Evolutionary conservation across 2,797 vertebrate genomes (phyloP), one percentile per base, ranked within the genome.

Genomic region (Bufotes viridis): DNA sequence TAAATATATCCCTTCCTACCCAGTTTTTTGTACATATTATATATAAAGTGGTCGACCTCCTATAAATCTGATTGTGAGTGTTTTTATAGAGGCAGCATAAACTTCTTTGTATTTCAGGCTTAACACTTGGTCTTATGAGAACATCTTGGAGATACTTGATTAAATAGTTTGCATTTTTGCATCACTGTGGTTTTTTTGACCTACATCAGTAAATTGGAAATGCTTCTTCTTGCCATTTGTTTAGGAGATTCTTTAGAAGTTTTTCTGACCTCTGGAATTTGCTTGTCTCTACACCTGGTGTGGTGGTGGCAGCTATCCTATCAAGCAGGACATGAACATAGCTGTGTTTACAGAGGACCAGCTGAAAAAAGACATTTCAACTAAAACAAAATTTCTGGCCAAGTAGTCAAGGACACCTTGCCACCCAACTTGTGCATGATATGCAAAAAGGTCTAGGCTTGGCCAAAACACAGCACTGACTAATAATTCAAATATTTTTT

Each of bases 21-120:
- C 42, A 3, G 42, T 42, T 5, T 42, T 42, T 42, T 42, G 42
- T 42, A 42, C 42, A 42, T 42, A 42, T 42, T 42, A 42, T 42
- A 42, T 42, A 42, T 42, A 42, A 42, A 42, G 42, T 42, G 6
- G 42, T 7, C 3, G 0, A 61, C 7, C 60, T 22, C 9, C 20
- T 22, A 20, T 61, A 61, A 61, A 18, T 5, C 60, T 20, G 60
- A 61, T 5, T 60, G 58, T 1, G 8, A 75, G 9, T 95, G 94
- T 34, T 95, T 26, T 11, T 81, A 3, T 14, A 34, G 17, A 13
- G 2, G 15, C 55, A 79, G 57, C n/a, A 58, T 55, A 1, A 57
- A 12, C 51, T 60, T 57, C 69, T 34, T 72, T 70, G 69, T 70
- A 26, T 51, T 75, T 12, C 17, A 24, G 20, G 9, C 22, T 14